phyloP scores from a whole-genome alignment of 1,140 invertebrate species.

The Conus betulinus region DNA sequence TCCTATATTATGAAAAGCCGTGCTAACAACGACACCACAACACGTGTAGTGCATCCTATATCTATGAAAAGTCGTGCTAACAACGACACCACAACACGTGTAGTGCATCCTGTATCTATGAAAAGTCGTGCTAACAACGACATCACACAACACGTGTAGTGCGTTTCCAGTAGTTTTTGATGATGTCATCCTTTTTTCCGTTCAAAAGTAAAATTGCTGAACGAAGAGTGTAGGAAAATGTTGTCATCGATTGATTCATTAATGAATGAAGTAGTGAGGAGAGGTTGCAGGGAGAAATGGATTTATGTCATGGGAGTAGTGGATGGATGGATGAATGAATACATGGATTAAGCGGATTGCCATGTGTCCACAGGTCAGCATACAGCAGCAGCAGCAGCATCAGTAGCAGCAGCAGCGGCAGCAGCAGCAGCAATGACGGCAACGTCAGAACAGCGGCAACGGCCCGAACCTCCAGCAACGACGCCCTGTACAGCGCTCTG shows the following conservation, averaged over 20 bases:
- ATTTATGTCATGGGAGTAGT: neutral
- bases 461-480: neutral
- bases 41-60: no score
- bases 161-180: no score
- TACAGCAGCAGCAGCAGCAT: neutral
- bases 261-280: no score
- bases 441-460: neutral
- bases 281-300: neutral
- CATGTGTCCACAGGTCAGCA: neutral
- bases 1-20: no score
- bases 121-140: no score
- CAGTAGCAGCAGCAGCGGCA: no score
- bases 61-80: no score
- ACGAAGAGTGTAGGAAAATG: neutral
- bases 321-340: neutral
- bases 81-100: no score
- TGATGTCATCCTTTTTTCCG: neutral
- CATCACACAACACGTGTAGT: no score
- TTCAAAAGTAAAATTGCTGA: neutral
- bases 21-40: no score
- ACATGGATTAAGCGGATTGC: neutral
- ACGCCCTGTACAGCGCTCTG: neutral
- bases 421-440: neutral
- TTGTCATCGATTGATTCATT: no score
- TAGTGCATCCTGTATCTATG: no score